phyloP scores from a whole-genome alignment of 1,140 invertebrate species.

The Papilio machaon region DNA sequence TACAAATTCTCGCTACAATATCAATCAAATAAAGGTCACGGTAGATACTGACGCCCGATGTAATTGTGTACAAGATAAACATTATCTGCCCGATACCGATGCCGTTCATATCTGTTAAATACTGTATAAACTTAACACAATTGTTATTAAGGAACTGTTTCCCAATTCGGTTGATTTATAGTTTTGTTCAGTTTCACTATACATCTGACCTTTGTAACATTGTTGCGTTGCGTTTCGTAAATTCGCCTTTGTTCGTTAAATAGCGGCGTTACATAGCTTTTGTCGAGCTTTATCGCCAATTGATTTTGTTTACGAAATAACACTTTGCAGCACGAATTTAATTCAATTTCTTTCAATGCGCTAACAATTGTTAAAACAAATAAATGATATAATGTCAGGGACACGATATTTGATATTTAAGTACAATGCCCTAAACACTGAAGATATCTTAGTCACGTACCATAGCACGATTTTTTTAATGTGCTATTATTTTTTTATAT shows the following conservation, averaged over 20 bases:
- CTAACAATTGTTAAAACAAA: conserved; percentile 33
- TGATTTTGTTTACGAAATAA: conserved; percentile 35
- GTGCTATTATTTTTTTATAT: neutral
- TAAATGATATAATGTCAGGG: conserved; percentile 1
- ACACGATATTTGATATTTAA: neutral
- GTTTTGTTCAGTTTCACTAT: conserved; percentile 43
- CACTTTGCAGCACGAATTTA: conserved; percentile 18
- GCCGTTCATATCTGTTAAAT: conserved; percentile 3
- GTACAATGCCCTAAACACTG: neutral
- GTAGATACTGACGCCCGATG: neutral
- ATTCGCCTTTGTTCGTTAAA: conserved; percentile 49
- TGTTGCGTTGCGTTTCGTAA: conserved; percentile 41
- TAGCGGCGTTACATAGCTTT: conserved; percentile 40
- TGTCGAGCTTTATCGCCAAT: conserved; percentile 34
- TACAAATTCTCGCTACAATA: conserved; percentile 30
- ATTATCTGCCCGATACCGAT: neutral
- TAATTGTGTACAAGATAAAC: conserved; percentile 32
- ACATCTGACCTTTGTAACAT: conserved; percentile 42
- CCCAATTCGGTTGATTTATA: conserved; percentile 31
- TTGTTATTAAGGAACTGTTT: conserved; percentile 38
- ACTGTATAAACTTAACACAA: conserved; percentile 18
- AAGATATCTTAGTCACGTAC: neutral
- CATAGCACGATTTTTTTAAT: neutral
- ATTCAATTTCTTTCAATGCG: conserved; percentile 15
- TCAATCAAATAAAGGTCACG: conserved; percentile 34